A percentile compares a stretch with the other conserved stretches of the same genome.
These are phyloP conservation scores for Sander vitreus DNA, from an alignment of 2,113 vertebrate species.

Conservation along the genomic window DNA sequence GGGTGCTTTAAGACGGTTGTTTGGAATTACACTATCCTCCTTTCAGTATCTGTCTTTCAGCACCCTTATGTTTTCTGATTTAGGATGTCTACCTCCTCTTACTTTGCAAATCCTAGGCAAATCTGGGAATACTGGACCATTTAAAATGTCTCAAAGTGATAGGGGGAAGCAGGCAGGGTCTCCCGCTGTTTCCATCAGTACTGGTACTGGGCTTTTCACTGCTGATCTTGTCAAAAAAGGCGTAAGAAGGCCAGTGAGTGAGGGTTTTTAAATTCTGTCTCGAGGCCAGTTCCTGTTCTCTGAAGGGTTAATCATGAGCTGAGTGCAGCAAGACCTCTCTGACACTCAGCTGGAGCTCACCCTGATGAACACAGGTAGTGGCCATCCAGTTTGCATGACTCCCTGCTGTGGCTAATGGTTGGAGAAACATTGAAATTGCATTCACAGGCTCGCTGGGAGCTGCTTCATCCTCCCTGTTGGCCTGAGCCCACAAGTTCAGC, in stretches of 20 bases:
- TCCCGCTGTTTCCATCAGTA: not conserved
- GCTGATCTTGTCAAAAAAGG: conserved; percentile 15
- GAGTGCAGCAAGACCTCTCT: conserved; percentile 20
- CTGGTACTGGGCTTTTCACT: not conserved
- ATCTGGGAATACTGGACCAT: not conserved
- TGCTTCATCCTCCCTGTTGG: conserved; percentile 19
- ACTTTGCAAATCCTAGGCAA: conserved; percentile 14
- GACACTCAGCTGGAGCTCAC: conserved; percentile 51
- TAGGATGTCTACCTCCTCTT: not conserved
- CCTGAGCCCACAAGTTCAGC: conserved; percentile 9
- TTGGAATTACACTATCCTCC: not conserved
- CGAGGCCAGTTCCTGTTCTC: not conserved
- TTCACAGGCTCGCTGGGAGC: conserved; percentile 39
- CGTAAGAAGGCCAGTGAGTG: not conserved
- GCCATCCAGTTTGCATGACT: conserved; percentile 38
- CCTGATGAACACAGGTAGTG: conserved; percentile 68
- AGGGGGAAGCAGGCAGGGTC: not conserved
- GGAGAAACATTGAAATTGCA: conserved; percentile 61
- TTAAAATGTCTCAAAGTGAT: not conserved
- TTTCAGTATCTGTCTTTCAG: not conserved
- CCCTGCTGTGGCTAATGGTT: conserved; percentile 47
- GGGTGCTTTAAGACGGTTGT: not conserved
- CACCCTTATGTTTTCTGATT: not conserved
- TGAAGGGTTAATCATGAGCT: conserved; percentile 40
- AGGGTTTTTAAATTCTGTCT: conserved; percentile 1